Conservation (phyloP, 2,113 vertebrate species). For the Oreotrochilus melanogaster region DNA sequence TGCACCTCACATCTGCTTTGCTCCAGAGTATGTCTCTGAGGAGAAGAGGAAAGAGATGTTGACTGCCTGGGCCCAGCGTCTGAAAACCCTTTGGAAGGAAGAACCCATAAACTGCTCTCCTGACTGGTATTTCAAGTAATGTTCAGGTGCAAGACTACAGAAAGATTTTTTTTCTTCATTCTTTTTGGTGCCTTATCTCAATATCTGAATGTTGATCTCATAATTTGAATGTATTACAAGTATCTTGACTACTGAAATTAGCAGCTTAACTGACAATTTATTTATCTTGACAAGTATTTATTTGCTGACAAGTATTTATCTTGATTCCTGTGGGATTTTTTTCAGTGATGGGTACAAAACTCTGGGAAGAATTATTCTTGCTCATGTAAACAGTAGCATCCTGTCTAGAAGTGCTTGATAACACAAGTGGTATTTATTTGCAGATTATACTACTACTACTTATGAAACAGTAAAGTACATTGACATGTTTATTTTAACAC, state of each 20-base stretch:
- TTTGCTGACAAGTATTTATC: not conserved
- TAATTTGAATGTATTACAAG: not conserved
- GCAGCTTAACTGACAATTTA: not conserved
- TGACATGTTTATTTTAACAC: not conserved
- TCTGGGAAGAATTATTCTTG: not conserved
- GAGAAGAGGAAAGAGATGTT: conserved; percentile 71
- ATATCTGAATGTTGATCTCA: not conserved
- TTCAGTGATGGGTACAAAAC: not conserved
- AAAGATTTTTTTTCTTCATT: not conserved
- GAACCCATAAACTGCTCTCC: conserved; percentile 74
- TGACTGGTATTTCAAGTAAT: conserved; percentile 74
- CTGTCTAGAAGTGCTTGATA: not conserved
- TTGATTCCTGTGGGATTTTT: not conserved
- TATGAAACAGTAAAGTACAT: not conserved
- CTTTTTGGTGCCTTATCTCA: not conserved
- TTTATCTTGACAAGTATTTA: too few species aligned
- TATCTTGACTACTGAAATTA: not conserved
- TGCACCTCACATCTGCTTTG: conserved; percentile 77
- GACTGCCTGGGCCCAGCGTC: conserved; percentile 69
- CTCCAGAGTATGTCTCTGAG: conserved; percentile 44
- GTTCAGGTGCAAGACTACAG: not conserved
- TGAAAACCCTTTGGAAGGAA: conserved; percentile 77
- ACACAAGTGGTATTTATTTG: not conserved
- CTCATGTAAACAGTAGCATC: not conserved
- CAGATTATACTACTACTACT: not conserved